Base-by-base conservation (phyloP, 2,888 invertebrate genomes). In the Eupithecia abbreviata region DNA sequence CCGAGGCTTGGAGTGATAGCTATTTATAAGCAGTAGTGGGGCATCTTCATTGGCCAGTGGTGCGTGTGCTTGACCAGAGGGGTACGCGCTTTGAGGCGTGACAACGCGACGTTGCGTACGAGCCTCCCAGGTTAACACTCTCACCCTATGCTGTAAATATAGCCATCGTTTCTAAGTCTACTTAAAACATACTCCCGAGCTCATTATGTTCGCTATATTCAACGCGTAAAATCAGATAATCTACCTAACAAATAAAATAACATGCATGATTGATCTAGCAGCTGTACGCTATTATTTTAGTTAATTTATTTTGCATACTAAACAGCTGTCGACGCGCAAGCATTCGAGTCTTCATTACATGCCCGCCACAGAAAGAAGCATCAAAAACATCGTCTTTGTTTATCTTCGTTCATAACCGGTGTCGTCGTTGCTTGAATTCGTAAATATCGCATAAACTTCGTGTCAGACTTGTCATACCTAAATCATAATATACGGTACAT, bases 1-100 rank as follows among this genome's bases (percentile, higher is more conserved):
- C 80, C 30, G 78, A 45, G 77, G 72, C 73, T 79, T 75, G 71
- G 79, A 77, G 82, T 83, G 71, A 70, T 81, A 81, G 87, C 87
- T 92, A 93, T 93, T 91, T 90, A 90, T 93, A 92, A 89, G 81
- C 77, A 83, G 85, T 85, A 85, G 82, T 85, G 85, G 87, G 86
- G 86, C 83, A 85, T 78, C 84, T 84, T 80, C 84, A 87, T 85
- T 85, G 88, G 85, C 78, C 90, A 92, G 77, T 88, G 92, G 92
- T 92, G 93, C 94, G 94, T 90, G 88, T 86, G 87, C 86, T 76
- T 87, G 88, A 86, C 84, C 89, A 87, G 84, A 81, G 84, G 75
- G 75, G 76, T 75, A 65, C 81, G 77, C 76, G 85, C 90, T 87
- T 82, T 91, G 88, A 89, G 86, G 90, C 93, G 90, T 93, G 86